These are phyloP conservation scores for Cydia pomonella DNA, from an alignment of 1,140 invertebrate species.

Conservation along the genomic window DNA sequence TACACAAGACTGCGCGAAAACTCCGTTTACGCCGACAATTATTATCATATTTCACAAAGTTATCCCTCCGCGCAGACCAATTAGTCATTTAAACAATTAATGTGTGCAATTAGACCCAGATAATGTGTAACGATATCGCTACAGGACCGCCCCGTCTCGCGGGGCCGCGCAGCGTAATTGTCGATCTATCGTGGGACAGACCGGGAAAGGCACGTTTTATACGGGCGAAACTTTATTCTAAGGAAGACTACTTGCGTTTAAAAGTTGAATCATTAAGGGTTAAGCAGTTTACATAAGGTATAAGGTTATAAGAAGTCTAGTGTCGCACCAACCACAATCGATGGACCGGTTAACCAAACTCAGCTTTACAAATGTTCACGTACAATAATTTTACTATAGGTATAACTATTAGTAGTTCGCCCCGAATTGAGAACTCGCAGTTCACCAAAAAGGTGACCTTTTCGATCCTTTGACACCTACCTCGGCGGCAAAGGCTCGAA, in stretches of 20 bases:
- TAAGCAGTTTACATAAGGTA: no score
- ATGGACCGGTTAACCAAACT: no score
- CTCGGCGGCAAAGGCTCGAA: no score
- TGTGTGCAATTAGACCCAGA: constrained; percentile 31
- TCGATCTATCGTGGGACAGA: constrained; percentile 22
- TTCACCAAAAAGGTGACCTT: no score
- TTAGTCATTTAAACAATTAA: constrained; percentile 33
- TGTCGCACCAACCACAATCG: no score
- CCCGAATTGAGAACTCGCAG: no score
- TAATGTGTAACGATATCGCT: constrained; percentile 26
- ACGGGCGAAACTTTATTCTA: background rate
- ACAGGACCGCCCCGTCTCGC: background rate
- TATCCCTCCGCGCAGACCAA: constrained; percentile 26
- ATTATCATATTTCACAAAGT: constrained; percentile 32
- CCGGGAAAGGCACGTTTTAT: background rate
- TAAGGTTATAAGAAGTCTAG: no score
- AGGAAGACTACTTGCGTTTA: background rate
- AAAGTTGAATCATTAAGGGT: background rate
- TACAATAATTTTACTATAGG: no score
- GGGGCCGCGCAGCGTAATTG: constrained; percentile 13
- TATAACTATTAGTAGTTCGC: no score
- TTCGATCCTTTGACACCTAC: no score
- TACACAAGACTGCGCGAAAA: background rate
- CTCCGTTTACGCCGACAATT: constrained; percentile 5
- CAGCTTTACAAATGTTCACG: no score